phyloP scores from a whole-genome alignment of 2,113 vertebrate genomes.

The Ornithorhynchus anatinus region DNA sequence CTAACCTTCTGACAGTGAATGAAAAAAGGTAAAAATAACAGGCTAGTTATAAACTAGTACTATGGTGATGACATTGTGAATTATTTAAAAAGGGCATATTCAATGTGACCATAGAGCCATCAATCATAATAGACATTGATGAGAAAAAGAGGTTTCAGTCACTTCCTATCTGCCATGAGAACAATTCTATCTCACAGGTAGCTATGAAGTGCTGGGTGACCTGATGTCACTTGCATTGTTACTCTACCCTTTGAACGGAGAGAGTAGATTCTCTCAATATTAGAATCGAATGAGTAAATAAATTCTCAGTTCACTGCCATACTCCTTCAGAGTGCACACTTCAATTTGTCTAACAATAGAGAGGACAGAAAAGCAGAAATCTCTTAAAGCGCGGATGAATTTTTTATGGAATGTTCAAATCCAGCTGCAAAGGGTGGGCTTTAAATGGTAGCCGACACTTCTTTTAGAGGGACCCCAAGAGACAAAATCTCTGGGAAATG shows the following conservation, averaged over 20 bases:
- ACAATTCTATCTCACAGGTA: constrained; percentile 97
- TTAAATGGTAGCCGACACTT: constrained; percentile 68
- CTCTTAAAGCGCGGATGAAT: constrained; percentile 88
- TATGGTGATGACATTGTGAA: constrained; percentile 97
- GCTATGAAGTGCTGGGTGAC: constrained; percentile 90
- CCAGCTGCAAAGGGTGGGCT: constrained; percentile 79
- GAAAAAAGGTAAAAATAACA: constrained; percentile 99
- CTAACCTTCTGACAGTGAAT: constrained; percentile 90
- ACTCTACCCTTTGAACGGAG: constrained; percentile 91
- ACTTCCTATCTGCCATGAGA: constrained; percentile 88
- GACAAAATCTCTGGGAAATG: constrained; percentile 63
- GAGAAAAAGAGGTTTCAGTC: constrained; percentile 96
- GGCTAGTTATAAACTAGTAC: constrained; percentile 97
- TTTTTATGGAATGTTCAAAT: constrained; percentile 93
- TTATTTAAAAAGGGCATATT: constrained; percentile 99
- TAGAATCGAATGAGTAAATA: constrained; percentile 93
- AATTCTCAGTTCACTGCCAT: constrained; percentile 87
- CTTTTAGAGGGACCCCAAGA: constrained; percentile 69
- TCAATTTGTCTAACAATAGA: constrained; percentile 98
- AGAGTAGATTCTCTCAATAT: constrained; percentile 83
- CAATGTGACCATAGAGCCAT: constrained; percentile 97
- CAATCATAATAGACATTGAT: constrained; percentile 98
- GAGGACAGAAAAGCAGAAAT: constrained; percentile 80
- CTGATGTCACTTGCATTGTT: constrained; percentile 96
- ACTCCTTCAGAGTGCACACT: constrained; percentile 84